These are phyloP conservation scores for Dorcus parallelipipedus DNA, from an alignment of 2,888 invertebrate genomes.

Conservation along the genomic window DNA sequence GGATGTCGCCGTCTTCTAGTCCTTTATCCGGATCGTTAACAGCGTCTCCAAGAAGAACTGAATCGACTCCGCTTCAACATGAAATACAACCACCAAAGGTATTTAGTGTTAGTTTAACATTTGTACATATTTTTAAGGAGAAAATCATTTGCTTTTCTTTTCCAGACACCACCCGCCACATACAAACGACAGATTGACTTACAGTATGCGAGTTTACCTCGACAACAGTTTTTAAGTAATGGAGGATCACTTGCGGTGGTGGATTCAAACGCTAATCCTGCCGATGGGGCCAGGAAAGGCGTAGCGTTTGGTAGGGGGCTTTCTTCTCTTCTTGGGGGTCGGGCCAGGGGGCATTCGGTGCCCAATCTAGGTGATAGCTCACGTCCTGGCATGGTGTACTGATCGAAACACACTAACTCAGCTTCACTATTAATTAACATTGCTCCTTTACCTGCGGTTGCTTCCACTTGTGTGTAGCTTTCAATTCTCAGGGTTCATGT, in stretches of 20 bases:
- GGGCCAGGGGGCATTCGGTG: conserved; percentile 79
- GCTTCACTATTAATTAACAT: no score
- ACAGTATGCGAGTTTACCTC: conserved; percentile 78
- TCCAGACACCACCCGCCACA: conserved; percentile 71
- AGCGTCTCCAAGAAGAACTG: conserved; percentile 37
- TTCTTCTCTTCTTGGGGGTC: conserved; percentile 54
- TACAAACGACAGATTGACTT: conserved; percentile 71
- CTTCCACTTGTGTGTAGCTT: conserved; percentile 2
- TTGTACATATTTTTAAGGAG: not conserved
- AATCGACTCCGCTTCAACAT: conserved; percentile 26
- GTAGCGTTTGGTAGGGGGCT: conserved; percentile 72
- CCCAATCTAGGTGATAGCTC: conserved; percentile 80
- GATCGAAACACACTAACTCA: not conserved
- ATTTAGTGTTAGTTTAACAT: not conserved
- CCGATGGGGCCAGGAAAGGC: conserved; percentile 55
- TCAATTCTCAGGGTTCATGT: not conserved
- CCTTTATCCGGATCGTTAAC: conserved; percentile 40
- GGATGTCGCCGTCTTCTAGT: conserved; percentile 51
- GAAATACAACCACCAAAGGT: conserved; percentile 42
- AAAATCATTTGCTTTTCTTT: not conserved
- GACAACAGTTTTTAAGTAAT: conserved; percentile 58
- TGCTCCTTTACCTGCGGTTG: no score
- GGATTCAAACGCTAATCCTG: conserved; percentile 49
- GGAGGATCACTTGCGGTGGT: conserved; percentile 36
- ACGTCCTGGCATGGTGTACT: conserved; percentile 28